Evolutionary conservation across 2,888 invertebrate species (phyloP).

Genomic region (Xylophagus ater): DNA sequence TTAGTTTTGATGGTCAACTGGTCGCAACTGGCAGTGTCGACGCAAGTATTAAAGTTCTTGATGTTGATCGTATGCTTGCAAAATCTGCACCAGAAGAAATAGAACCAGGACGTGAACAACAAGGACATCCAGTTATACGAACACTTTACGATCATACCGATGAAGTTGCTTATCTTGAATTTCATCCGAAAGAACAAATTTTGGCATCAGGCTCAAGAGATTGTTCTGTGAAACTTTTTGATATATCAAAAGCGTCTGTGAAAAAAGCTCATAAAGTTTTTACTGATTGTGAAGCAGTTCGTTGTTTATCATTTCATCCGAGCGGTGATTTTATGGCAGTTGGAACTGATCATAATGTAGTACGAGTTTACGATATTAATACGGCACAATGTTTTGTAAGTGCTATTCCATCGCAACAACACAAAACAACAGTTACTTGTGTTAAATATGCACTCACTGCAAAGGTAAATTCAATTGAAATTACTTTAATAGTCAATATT

Average conservation of each 20-base stretch:
- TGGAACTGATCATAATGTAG: constrained; percentile 82
- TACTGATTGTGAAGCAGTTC: constrained; percentile 84
- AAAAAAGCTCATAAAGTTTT: constrained; percentile 96
- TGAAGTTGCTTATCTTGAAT: constrained; percentile 93
- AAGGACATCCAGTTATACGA: constrained; percentile 95
- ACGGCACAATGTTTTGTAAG: constrained; percentile 95
- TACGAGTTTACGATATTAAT: constrained; percentile 87
- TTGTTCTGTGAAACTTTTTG: constrained; percentile 90
- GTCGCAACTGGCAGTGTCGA: constrained; percentile 98
- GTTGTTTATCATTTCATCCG: constrained; percentile 89
- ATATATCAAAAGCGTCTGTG: constrained; percentile 96
- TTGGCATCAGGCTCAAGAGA: constrained; percentile 92
- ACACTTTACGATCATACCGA: constrained; percentile 91
- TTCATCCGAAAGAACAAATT: constrained; percentile 91
- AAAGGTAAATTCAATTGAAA: constrained; percentile 19
- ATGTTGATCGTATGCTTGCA: constrained; percentile 97
- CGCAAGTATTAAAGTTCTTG: constrained; percentile 96
- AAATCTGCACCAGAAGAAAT: constrained; percentile 91
- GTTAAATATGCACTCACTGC: constrained; percentile 49
- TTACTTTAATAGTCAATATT: not conserved
- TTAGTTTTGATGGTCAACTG: constrained; percentile 87
- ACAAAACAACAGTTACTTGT: constrained; percentile 63
- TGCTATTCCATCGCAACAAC: constrained; percentile 76
- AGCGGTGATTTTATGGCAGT: constrained; percentile 89
- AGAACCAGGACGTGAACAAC: constrained; percentile 71